These are phyloP conservation scores for Phycodurus eques DNA, from an alignment of 2,113 vertebrate genomes.

Conservation along the genomic window DNA sequence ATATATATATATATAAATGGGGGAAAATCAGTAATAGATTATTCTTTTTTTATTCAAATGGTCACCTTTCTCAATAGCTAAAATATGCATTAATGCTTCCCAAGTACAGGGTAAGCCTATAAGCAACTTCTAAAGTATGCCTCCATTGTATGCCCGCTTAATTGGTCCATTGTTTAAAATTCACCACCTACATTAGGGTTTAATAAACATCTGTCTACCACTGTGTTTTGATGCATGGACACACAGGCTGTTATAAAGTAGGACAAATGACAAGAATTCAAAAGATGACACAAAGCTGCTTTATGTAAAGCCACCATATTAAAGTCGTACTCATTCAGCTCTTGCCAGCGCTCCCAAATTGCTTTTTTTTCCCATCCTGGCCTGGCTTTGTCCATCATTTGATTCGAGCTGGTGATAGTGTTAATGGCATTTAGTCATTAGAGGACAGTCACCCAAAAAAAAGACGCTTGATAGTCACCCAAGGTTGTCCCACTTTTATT, in stretches of 20 bases:
- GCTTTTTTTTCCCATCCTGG: conserved; percentile 18
- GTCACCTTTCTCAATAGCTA: too few relatives aligned
- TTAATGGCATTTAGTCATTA: conserved; percentile 8
- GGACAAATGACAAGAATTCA: background rate
- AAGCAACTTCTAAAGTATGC: background rate
- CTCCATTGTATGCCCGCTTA: background rate
- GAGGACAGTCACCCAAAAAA: conserved; percentile 14
- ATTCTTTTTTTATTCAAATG: too few relatives aligned
- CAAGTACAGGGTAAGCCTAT: background rate
- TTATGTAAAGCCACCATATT: background rate
- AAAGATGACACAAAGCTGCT: background rate
- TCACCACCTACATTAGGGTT: background rate
- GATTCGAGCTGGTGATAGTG: conserved; percentile 10
- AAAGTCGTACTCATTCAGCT: background rate
- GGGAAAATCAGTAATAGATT: too few relatives aligned
- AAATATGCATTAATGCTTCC: background rate
- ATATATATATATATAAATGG: too few relatives aligned
- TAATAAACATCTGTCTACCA: conserved; percentile 8
- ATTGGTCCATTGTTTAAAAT: background rate
- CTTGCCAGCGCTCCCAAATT: conserved; percentile 5
- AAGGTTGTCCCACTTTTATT: conserved; percentile 10
- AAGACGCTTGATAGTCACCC: conserved; percentile 21
- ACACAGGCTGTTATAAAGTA: conserved; percentile 3
- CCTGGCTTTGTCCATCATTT: conserved; percentile 13
- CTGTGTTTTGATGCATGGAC: conserved; percentile 15